Evolutionary conservation across 2,113 vertebrate genomes (phyloP).

Genomic region (Nematolebias whitei): DNA sequence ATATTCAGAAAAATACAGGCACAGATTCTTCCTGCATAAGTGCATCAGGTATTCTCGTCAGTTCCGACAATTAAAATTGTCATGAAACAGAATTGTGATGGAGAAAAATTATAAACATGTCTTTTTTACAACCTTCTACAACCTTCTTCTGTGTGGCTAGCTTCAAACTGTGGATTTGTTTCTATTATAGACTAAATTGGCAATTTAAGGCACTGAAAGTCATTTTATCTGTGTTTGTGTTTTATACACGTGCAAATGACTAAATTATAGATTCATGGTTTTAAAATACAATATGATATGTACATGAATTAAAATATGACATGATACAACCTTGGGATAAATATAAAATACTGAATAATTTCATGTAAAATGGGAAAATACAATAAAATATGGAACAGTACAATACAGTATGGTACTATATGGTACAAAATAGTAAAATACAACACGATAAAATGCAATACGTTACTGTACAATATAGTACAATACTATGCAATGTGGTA

Average conservation of each 20-base stretch:
- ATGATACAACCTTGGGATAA: too few relatives aligned
- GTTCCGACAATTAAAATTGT: neutral
- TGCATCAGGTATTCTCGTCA: neutral
- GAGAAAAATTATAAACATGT: neutral
- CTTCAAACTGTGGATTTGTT: too few relatives aligned
- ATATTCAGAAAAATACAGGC: neutral
- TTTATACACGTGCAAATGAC: neutral
- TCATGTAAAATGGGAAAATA: too few relatives aligned
- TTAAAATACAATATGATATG: neutral
- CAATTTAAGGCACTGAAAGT: neutral
- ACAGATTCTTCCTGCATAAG: neutral
- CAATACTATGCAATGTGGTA: too few relatives aligned
- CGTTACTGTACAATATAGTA: too few relatives aligned
- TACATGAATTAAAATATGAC: neutral
- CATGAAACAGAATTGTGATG: neutral
- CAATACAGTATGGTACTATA: neutral
- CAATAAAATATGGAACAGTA: too few relatives aligned
- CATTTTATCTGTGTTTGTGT: neutral
- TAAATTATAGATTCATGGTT: neutral
- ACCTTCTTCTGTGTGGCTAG: too few relatives aligned
- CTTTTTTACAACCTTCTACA: too few relatives aligned
- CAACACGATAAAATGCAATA: too few relatives aligned
- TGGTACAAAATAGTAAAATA: neutral
- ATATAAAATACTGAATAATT: too few relatives aligned
- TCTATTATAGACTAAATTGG: neutral